Conservation (phyloP, 2,888 invertebrate species). For the Eupeodes latifasciatus region DNA sequence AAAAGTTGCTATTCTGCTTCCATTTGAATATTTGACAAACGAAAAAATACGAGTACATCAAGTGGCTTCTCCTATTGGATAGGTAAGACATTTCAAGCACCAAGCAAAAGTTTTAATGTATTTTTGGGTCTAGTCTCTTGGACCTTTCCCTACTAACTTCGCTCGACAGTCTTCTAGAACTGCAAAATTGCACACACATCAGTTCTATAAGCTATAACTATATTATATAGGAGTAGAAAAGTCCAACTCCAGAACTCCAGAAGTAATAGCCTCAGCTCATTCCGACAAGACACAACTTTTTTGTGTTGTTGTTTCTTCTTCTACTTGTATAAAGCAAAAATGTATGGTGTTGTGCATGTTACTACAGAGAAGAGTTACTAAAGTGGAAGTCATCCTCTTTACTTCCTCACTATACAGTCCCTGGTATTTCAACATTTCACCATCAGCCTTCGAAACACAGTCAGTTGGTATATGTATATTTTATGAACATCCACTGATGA, state of each 20-base stretch:
- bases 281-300: constrained; percentile 46
- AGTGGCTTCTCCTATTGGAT: constrained; percentile 31
- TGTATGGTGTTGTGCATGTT: background rate
- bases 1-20: constrained; percentile 38
- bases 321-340: background rate
- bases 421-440: background rate
- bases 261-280: constrained; percentile 38
- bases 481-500: constrained; percentile 52
- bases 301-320: constrained; percentile 2
- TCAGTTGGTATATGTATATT: constrained; percentile 26
- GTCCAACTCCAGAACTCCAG: constrained; percentile 41
- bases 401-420: background rate
- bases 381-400: constrained; percentile 58
- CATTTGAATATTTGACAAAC: constrained; percentile 55
- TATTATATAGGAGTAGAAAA: constrained; percentile 57
- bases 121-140: background rate
- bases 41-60: constrained; percentile 71
- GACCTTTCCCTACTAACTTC: background rate
- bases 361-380: constrained; percentile 24
- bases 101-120: constrained; percentile 59
- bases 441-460: background rate
- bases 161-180: constrained; percentile 3
- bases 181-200: background rate
- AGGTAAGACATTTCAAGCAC: constrained; percentile 52
- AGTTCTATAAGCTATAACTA: constrained; percentile 32